phyloP scores from a whole-genome alignment of 2,113 vertebrate genomes.

The Mixornis gularis region DNA sequence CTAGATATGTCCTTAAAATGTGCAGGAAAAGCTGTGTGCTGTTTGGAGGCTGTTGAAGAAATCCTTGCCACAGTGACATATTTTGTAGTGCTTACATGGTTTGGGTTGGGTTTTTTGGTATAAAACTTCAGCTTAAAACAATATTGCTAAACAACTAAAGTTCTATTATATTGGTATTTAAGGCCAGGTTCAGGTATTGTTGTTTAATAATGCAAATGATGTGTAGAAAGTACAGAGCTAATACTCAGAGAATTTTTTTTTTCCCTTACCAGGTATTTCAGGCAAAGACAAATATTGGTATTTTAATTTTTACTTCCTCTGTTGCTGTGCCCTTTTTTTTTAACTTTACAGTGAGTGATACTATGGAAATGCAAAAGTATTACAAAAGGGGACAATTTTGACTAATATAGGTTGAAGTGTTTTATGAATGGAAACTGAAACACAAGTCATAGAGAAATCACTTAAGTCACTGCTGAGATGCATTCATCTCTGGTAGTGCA shows the following conservation, averaged over 20 bases:
- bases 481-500: background rate
- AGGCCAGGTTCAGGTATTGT: background rate
- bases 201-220: background rate
- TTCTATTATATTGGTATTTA: background rate
- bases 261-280: background rate
- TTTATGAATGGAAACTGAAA: slow-evolving; percentile 17
- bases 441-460: background rate
- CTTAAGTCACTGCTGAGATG: background rate
- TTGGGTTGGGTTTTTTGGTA: background rate
- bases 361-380: background rate
- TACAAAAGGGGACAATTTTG: background rate
- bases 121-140: background rate
- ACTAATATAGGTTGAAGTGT: background rate
- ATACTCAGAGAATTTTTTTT: background rate
- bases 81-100: background rate
- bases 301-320: background rate
- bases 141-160: background rate
- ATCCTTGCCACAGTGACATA: background rate
- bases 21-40: background rate
- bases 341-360: background rate
- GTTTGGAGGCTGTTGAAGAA: background rate
- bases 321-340: background rate
- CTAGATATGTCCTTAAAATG: background rate
- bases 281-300: background rate
- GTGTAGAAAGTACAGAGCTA: background rate